Base-by-base conservation (phyloP, 2,113 vertebrate species). In the Thalassoma bifasciatum region DNA sequence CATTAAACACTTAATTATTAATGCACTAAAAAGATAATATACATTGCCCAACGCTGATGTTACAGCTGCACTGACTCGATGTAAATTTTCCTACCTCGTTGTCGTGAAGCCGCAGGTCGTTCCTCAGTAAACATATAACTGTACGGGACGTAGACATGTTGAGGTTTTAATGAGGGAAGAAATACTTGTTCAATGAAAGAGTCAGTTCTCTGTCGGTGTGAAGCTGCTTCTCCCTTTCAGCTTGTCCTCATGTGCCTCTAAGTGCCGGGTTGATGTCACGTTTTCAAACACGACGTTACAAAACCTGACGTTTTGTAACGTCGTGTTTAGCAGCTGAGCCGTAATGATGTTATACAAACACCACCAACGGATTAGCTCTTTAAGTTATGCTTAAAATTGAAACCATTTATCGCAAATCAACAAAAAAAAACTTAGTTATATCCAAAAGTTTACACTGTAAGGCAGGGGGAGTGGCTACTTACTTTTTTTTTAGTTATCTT, bases 71-170 rank as follows among this genome's bases (percentile, higher is more conserved):
- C n/a, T n/a, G n/a, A n/a, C n/a, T n/a, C n/a, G n/a, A n/a, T n/a
- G n/a, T n/a, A n/a, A n/a, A n/a, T n/a, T n/a, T n/a, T n/a, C 59
- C 81, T 85, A 95, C 95, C 94, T 95, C 92, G 30, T 93, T 94
- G 62, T 95, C 94, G 77, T 93, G 93, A 11, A 90, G 73, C 16
- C 95, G 93, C 78, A 94, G 61, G 88, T 95, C 94, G 17, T 94
- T 93, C 71, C 94, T 91, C n/a, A 95, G 81, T 62, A 94, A 75
- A 88, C 90, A 95, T 44, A 95, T 87, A 2, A 91, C 44, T 0
- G 89, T 91, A 2, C 93, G 76, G 24, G 66, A 66, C 0, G 77
- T 11, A 7, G 86, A 90, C 92, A 92, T 90, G 2, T 0, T 63
- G 14, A 0, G 23, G 1, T 16, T 12, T 22, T 17, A 14, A 13